phyloP scores from a whole-genome alignment of 2,888 invertebrate species.

The Euzophera pinguis region DNA sequence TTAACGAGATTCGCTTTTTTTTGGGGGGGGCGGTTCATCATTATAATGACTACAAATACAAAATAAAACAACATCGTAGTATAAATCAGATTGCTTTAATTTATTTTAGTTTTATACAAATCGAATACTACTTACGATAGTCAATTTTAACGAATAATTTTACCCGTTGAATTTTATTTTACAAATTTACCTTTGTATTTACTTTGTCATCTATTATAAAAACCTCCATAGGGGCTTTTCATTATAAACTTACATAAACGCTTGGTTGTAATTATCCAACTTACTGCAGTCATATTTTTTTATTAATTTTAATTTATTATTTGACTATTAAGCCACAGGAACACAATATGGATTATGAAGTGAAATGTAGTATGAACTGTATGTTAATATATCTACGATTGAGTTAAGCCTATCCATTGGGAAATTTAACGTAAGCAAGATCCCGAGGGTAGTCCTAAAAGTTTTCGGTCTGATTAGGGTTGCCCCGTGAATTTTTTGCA shows the following conservation, averaged over 20 bases:
- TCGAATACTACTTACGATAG: slow-evolving; percentile 79
- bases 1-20: too few relatives aligned
- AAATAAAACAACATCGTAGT: slow-evolving; percentile 65
- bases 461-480: slow-evolving; percentile 2
- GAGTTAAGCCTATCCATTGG: neutral
- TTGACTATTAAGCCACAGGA: slow-evolving; percentile 65
- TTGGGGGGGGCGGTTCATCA: too few relatives aligned
- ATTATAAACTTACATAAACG: slow-evolving; percentile 75
- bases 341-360: slow-evolving; percentile 58
- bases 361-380: slow-evolving; percentile 19
- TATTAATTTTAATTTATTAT: slow-evolving; percentile 53
- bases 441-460: slow-evolving; percentile 7
- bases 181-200: slow-evolving; percentile 78
- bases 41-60: too few relatives aligned
- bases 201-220: slow-evolving; percentile 70
- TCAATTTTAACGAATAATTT: slow-evolving; percentile 78
- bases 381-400: slow-evolving; percentile 14
- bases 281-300: slow-evolving; percentile 69
- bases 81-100: slow-evolving; percentile 81
- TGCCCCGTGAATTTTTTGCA: slow-evolving; percentile 8
- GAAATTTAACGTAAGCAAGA: slow-evolving; percentile 5
- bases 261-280: slow-evolving; percentile 56
- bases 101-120: slow-evolving; percentile 79
- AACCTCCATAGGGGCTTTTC: slow-evolving; percentile 77
- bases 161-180: slow-evolving; percentile 71